These are phyloP conservation scores for Anas georgica DNA, from an alignment of 2,797 vertebrate species.

Conservation along the genomic window DNA sequence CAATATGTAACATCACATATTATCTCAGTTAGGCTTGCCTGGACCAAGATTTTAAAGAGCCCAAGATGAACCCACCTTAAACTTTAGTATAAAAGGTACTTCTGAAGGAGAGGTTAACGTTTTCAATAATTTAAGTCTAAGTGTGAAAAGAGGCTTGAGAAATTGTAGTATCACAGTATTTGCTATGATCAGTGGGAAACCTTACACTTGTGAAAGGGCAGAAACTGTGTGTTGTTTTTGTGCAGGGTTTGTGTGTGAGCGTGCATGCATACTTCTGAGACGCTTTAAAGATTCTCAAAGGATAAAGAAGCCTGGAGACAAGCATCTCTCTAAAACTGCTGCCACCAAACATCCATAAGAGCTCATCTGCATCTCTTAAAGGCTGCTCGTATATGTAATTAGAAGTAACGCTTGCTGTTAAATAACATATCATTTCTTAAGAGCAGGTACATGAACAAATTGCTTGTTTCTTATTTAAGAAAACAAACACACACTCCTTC, in stretches of 20 bases:
- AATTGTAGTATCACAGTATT: not conserved
- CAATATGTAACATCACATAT: slow-evolving; percentile 52
- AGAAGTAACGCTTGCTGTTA: not conserved
- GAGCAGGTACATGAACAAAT: accelerated
- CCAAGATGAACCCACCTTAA: not conserved
- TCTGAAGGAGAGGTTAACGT: not conserved
- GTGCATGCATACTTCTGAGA: not conserved
- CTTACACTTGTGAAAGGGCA: not conserved
- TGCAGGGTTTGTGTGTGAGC: not conserved
- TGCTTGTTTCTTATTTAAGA: not conserved
- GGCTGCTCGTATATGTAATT: not conserved
- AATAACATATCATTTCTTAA: not conserved
- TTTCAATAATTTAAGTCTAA: not conserved
- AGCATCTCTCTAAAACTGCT: not conserved
- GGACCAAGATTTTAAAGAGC: not conserved
- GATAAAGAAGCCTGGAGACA: not conserved
- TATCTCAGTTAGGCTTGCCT: not conserved
- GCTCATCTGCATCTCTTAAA: not conserved
- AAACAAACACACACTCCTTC: not conserved
- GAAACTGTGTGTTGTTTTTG: not conserved
- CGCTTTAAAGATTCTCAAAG: not conserved
- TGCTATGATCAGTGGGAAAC: not conserved
- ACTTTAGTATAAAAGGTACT: not conserved
- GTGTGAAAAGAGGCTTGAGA: not conserved
- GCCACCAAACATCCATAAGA: not conserved